Conservation (phyloP, 2,797 vertebrate genomes). For the Valencia hispanica region DNA sequence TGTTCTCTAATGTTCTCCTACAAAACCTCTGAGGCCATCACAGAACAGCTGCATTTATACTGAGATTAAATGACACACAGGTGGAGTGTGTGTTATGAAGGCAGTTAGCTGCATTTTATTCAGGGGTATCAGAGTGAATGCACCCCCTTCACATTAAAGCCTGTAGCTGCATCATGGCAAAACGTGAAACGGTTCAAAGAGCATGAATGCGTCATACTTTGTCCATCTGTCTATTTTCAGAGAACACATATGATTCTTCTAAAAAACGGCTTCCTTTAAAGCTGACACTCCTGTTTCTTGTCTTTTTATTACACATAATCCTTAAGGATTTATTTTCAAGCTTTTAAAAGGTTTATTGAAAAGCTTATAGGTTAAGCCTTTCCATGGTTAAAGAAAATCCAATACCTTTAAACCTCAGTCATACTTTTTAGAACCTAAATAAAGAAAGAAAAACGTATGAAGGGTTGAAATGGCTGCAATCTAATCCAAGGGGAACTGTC, state of each 20-base stretch:
- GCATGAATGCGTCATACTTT: background rate
- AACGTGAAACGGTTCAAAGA: background rate
- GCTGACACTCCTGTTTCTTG: background rate
- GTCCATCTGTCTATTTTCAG: background rate
- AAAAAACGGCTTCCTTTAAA: background rate
- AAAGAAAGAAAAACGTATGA: too few species aligned
- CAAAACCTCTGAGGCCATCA: background rate
- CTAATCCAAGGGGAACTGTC: background rate
- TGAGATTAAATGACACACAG: background rate
- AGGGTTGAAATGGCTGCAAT: background rate
- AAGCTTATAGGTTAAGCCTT: slow-evolving; percentile 2
- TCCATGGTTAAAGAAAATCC: slow-evolving; percentile 6
- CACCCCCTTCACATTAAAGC: background rate
- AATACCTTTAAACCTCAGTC: background rate
- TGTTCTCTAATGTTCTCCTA: background rate
- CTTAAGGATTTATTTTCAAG: slow-evolving; percentile 11
- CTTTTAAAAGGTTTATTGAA: slow-evolving; percentile 11
- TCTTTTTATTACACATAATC: slow-evolving; percentile 16
- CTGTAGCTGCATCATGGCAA: background rate
- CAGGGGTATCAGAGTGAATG: background rate
- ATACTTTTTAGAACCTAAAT: background rate
- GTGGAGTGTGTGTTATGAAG: background rate
- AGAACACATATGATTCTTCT: background rate
- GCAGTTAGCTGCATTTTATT: background rate
- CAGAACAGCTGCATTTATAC: background rate